phyloP scores from a whole-genome alignment of 2,888 invertebrate genomes.

The Drosophila birchii region DNA sequence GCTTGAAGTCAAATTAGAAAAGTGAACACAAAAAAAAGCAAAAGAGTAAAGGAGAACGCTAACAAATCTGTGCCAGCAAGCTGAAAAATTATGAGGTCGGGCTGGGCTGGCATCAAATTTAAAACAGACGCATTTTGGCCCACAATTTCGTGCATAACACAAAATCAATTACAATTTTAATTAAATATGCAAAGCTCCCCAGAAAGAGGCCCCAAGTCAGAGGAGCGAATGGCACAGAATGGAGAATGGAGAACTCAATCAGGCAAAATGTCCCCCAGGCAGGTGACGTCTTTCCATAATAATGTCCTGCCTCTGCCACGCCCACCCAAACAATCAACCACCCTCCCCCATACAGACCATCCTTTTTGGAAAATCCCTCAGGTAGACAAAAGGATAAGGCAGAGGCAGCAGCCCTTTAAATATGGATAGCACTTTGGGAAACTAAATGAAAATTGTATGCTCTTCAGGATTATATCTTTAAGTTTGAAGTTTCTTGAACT shows the following conservation, averaged over 20 bases:
- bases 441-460: slow-evolving; percentile 31
- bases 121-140: slow-evolving; percentile 76
- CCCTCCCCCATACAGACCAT: slow-evolving; percentile 1
- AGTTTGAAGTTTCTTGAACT: background rate
- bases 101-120: slow-evolving; percentile 73
- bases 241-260: slow-evolving; percentile 67
- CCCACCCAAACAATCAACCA: slow-evolving; percentile 26
- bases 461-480: slow-evolving; percentile 17
- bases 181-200: slow-evolving; percentile 78
- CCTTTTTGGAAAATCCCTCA: slow-evolving; percentile 23
- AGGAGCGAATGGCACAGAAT: slow-evolving; percentile 12
- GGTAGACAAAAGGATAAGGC: slow-evolving; percentile 35
- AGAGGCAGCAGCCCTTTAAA: slow-evolving; percentile 30
- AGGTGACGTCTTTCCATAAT: slow-evolving; percentile 55
- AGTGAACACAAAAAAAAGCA: slow-evolving; percentile 8
- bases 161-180: slow-evolving; percentile 82
- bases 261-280: slow-evolving; percentile 67
- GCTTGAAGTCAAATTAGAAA: slow-evolving; percentile 73
- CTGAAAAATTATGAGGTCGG: slow-evolving; percentile 73
- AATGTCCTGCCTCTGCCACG: slow-evolving; percentile 41
- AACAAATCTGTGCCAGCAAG: slow-evolving; percentile 62
- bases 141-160: slow-evolving; percentile 76
- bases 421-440: slow-evolving; percentile 17
- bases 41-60: slow-evolving; percentile 12
- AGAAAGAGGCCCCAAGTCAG: slow-evolving; percentile 29